These are phyloP conservation scores for Eupithecia tripunctaria DNA, from an alignment of 2,888 invertebrate genomes.

Conservation along the genomic window DNA sequence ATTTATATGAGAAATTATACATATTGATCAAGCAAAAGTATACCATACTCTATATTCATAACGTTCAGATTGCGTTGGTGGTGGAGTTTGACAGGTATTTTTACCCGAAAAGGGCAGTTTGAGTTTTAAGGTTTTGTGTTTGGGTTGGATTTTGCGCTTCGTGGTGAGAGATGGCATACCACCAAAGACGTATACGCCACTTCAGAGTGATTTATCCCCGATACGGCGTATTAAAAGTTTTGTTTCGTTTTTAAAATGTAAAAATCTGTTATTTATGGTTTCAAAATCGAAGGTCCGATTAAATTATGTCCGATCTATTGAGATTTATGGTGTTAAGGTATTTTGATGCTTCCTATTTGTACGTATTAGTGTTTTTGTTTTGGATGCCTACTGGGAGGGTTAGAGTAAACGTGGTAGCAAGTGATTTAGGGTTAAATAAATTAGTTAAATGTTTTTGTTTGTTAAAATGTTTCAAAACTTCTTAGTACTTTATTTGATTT, in stretches of 20 bases:
- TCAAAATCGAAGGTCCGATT: slow-evolving; percentile 83
- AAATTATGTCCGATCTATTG: slow-evolving; percentile 78
- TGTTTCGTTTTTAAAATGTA: slow-evolving; percentile 80
- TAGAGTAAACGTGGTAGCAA: slow-evolving; percentile 40
- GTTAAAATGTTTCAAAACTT: not conserved
- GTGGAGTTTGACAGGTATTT: slow-evolving; percentile 21
- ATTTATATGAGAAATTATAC: slow-evolving; percentile 64
- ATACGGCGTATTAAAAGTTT: slow-evolving; percentile 82
- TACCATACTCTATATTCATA: slow-evolving; percentile 19
- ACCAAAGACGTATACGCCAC: slow-evolving; percentile 81
- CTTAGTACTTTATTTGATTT: not conserved
- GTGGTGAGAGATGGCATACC: slow-evolving; percentile 63
- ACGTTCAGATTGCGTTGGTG: slow-evolving; percentile 35
- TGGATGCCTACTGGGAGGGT: slow-evolving; percentile 41
- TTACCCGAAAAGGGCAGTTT: slow-evolving; percentile 18
- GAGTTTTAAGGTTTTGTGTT: slow-evolving; percentile 1
- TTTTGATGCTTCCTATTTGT: slow-evolving; percentile 69
- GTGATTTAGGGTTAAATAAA: slow-evolving; percentile 9
- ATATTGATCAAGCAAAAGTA: slow-evolving; percentile 32
- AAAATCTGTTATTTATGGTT: slow-evolving; percentile 83
- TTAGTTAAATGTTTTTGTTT: not conserved
- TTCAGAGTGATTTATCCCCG: slow-evolving; percentile 81
- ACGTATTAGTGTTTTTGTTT: slow-evolving; percentile 52
- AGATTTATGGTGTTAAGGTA: slow-evolving; percentile 74
- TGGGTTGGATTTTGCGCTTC: slow-evolving; percentile 43